Conservation (phyloP, 2,888 invertebrate species). For the Caenorhabditis sp. region DNA sequence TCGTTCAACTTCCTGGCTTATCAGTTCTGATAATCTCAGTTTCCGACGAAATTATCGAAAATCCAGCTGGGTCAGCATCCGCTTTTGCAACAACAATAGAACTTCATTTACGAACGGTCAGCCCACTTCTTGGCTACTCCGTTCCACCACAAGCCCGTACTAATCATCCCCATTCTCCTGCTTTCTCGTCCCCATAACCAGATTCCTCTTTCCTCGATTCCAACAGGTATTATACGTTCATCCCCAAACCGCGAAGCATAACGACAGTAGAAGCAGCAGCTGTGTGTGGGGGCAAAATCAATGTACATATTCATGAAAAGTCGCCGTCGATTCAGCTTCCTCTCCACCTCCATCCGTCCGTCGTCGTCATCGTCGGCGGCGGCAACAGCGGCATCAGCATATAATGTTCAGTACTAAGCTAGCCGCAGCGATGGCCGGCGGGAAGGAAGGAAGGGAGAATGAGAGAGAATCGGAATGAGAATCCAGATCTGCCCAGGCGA, state of each 20-base stretch:
- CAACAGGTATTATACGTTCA: slow-evolving; percentile 52
- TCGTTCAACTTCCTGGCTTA: too few relatives aligned
- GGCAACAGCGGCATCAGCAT: neutral
- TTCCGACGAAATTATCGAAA: too few relatives aligned
- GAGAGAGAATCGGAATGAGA: neutral
- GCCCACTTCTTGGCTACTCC: too few relatives aligned
- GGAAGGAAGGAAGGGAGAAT: neutral
- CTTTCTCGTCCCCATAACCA: slow-evolving; percentile 23
- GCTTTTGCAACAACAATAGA: too few relatives aligned
- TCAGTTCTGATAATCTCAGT: too few relatives aligned
- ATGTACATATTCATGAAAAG: slow-evolving; percentile 15
- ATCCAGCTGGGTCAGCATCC: too few relatives aligned
- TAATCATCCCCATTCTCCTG: neutral
- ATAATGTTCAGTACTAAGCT: slow-evolving; percentile 53
- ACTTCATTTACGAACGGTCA: neutral
- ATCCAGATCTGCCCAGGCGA: slow-evolving; percentile 42
- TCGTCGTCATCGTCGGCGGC: too few relatives aligned
- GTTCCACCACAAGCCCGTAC: neutral
- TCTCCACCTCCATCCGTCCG: too few relatives aligned
- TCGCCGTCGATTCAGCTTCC: too few relatives aligned
- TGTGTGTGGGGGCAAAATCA: neutral
- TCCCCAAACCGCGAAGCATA: slow-evolving; percentile 37
- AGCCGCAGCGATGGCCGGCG: slow-evolving; percentile 11
- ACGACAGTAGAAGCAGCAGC: slow-evolving; percentile 11
- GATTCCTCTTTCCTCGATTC: slow-evolving; percentile 11